Conservation (phyloP, 2,797 vertebrate species). For the Molossus alvarezi region DNA sequence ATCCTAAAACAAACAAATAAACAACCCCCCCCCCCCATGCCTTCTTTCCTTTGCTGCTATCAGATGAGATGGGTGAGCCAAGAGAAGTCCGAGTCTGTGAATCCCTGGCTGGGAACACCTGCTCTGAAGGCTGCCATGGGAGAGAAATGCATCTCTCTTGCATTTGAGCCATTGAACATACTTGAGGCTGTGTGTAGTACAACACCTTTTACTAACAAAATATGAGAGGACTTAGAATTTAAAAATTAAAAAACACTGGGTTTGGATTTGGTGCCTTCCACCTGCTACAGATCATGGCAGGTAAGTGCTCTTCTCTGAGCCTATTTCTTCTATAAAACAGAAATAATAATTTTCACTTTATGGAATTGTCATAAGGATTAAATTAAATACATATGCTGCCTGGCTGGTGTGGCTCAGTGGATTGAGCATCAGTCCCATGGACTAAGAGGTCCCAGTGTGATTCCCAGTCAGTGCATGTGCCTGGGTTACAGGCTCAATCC, state of each 20-base stretch:
- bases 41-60: not conserved
- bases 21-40: not conserved
- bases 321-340: not conserved
- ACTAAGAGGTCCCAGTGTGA: no score
- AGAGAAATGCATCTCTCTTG: not conserved
- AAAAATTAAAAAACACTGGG: not conserved
- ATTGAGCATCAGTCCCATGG: no score
- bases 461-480: no score
- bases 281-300: not conserved
- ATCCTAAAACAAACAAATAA: no score
- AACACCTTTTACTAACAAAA: not conserved
- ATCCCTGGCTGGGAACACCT: not conserved
- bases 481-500: no score
- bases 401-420: no score
- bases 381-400: not conserved
- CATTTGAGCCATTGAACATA: not conserved
- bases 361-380: slow-evolving; percentile 19
- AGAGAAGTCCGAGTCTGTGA: not conserved
- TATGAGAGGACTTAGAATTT: not conserved
- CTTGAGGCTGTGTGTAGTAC: not conserved
- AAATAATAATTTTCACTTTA: slow-evolving; percentile 8
- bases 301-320: not conserved
- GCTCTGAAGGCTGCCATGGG: not conserved
- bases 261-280: not conserved
- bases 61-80: not conserved